Base-by-base conservation (phyloP, 2,797 vertebrate species). In the Tenualosa thibaudeaui region DNA sequence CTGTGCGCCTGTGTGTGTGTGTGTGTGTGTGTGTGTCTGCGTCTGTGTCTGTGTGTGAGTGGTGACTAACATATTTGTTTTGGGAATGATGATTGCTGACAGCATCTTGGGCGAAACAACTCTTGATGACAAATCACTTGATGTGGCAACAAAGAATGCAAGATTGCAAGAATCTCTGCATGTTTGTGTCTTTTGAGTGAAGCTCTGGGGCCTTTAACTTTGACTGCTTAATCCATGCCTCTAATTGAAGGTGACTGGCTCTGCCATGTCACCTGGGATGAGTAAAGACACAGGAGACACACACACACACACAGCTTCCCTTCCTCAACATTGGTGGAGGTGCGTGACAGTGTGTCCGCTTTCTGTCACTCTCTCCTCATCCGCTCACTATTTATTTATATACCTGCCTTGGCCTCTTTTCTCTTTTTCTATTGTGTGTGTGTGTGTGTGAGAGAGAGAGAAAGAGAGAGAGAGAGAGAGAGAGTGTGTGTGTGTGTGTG, bases 351-450 rank as follows among this genome's bases (percentile, higher is more conserved):
- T 19, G 37, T 75, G 68, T 43, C 68, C 68, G 31, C 68, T 37
- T 75, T 75, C 68, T 68, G 62, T 68, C 62, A 68, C 31, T 26
- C 26, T 68, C 6, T 68, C 1, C 26, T 75, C 37, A 15, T 75
- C 31, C 31, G 37, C 13, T 43, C 68, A 15, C 68, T 40, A 75
- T 43, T 40, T 43, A 75, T 75, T 75, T 75, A 75, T 75, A 37
- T 75, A 75, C 68, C 31, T 37, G 37, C 68, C 68, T 75, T 75
- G 68, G 40, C 68, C 31, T 26, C 31, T 75, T 75, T 75, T 40
- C 5, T 40, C 31, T 26, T 71, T 71, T 40, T 12, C 31, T 37
- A 17, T 12, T 71, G 31, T 71, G 65, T 71, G 31, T 71, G 65
- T 71, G 31, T 71, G n/a, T 26, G 31, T 40, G 68, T 40, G 68